Evolutionary conservation across 2,888 invertebrate species (phyloP).

Genomic region (Torymus aiolomorphi): DNA sequence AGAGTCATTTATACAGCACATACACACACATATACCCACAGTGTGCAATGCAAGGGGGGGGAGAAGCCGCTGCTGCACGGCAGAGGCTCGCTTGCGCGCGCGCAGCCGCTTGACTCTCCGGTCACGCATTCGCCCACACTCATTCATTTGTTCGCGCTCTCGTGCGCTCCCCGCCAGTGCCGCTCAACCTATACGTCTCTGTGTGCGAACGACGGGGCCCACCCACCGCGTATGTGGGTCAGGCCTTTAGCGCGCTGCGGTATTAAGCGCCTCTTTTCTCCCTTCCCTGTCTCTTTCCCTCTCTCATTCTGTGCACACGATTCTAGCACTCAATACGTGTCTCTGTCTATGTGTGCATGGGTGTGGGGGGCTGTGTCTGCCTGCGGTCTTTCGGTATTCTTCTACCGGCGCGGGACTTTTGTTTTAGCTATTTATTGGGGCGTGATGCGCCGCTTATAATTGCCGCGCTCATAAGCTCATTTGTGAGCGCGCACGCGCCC

Average conservation of each 20-base stretch:
- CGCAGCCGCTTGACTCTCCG: slow-evolving; percentile 64
- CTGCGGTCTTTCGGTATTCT: slow-evolving; percentile 28
- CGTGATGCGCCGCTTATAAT: slow-evolving; percentile 23
- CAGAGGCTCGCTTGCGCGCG: neutral
- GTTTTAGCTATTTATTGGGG: slow-evolving; percentile 37
- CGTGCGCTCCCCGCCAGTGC: slow-evolving; percentile 60
- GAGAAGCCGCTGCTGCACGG: too few species aligned
- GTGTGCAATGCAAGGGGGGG: too few species aligned
- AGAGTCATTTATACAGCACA: slow-evolving; percentile 63
- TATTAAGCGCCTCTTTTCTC: slow-evolving; percentile 29
- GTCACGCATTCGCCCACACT: slow-evolving; percentile 72
- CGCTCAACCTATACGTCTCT: slow-evolving; percentile 61
- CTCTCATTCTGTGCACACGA: neutral
- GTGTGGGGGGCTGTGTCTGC: neutral
- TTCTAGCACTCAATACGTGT: too few species aligned
- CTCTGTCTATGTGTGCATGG: neutral
- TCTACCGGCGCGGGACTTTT: neutral
- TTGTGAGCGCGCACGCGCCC: neutral
- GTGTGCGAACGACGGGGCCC: slow-evolving; percentile 53
- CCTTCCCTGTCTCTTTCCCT: neutral
- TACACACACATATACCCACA: slow-evolving; percentile 23
- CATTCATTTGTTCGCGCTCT: slow-evolving; percentile 69
- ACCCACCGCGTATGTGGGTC: slow-evolving; percentile 62
- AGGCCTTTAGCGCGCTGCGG: slow-evolving; percentile 39
- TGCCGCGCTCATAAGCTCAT: slow-evolving; percentile 6